Percentiles rank a stretch among this genome's conserved stretches.
Conservation (phyloP, 2,113 vertebrate genomes). For the Petromus typicus region DNA sequence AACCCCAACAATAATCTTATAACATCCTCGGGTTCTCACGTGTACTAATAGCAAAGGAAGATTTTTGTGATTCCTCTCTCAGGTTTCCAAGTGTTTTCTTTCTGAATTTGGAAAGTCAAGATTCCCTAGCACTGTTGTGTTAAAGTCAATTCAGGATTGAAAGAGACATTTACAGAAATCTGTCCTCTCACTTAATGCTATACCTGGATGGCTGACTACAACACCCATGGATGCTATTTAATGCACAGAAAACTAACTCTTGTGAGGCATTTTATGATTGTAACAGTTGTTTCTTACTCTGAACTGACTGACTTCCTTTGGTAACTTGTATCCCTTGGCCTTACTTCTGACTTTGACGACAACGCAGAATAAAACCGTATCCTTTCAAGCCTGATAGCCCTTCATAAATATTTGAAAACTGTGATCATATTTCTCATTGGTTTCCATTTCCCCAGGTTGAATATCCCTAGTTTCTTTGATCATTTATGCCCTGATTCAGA, state of each 20-base stretch:
- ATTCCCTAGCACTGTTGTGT: conserved; percentile 29
- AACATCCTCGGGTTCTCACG: conserved; percentile 25
- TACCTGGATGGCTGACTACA: conserved; percentile 17
- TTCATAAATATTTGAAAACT: conserved; percentile 59
- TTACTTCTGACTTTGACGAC: conserved; percentile 42
- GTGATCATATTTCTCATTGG: conserved; percentile 3
- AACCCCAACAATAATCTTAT: background rate
- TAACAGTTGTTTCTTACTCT: conserved; percentile 16
- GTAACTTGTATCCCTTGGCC: background rate
- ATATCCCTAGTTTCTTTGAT: conserved; percentile 10
- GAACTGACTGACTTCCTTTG: background rate
- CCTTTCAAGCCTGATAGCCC: conserved; percentile 2
- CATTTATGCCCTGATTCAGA: conserved; percentile 6
- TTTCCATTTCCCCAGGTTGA: conserved; percentile 36
- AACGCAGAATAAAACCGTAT: conserved; percentile 6
- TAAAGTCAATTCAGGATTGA: conserved; percentile 13
- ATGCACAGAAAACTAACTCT: background rate
- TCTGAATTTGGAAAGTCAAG: conserved; percentile 57
- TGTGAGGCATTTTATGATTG: conserved; percentile 42
- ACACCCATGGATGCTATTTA: background rate
- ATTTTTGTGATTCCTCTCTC: background rate
- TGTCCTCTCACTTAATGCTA: conserved; percentile 29
- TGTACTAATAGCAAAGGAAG: conserved; percentile 26
- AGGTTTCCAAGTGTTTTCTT: conserved; percentile 54
- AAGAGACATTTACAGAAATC: conserved; percentile 55